phyloP scores from a whole-genome alignment of 2,888 invertebrate genomes.

The Thecocarcelia acutangulata region DNA sequence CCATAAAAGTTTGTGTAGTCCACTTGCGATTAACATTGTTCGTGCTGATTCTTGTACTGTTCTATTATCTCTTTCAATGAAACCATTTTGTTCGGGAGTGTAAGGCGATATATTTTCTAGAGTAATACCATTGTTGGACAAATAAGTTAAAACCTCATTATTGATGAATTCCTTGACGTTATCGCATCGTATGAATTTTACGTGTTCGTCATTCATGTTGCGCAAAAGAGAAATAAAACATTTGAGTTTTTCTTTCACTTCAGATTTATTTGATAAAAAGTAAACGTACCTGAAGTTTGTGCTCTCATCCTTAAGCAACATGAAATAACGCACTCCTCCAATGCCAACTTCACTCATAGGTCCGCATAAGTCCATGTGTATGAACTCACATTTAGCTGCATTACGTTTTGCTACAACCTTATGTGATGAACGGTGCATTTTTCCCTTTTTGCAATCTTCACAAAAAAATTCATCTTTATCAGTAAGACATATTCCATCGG shows the following conservation, averaged over 20 bases:
- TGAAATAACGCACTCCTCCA: slow-evolving; percentile 59
- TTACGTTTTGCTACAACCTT: not conserved
- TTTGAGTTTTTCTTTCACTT: not conserved
- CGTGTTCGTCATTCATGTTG: slow-evolving; percentile 51
- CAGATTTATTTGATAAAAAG: slow-evolving; percentile 43
- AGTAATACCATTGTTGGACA: too few species aligned
- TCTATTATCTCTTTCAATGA: too few species aligned
- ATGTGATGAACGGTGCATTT: slow-evolving; percentile 52
- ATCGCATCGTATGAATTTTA: slow-evolving; percentile 34
- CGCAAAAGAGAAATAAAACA: too few species aligned
- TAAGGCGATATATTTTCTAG: too few species aligned
- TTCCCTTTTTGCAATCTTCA: slow-evolving; percentile 45
- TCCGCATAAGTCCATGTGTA: slow-evolving; percentile 41
- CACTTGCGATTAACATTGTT: slow-evolving; percentile 65
- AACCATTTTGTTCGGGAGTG: too few species aligned
- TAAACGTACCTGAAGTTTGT: too few species aligned
- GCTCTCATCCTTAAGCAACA: slow-evolving; percentile 69
- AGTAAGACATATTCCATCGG: too few species aligned
- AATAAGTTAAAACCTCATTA: too few species aligned
- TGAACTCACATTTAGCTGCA: slow-evolving; percentile 48
- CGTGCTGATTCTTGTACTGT: slow-evolving; percentile 30
- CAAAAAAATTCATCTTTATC: slow-evolving; percentile 43
- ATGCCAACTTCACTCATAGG: not conserved
- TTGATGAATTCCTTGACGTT: slow-evolving; percentile 46
- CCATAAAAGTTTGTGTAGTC: slow-evolving; percentile 73